Evolutionary conservation across 2,113 vertebrate genomes (phyloP).

Genomic region (Atrichornis clamosus): DNA sequence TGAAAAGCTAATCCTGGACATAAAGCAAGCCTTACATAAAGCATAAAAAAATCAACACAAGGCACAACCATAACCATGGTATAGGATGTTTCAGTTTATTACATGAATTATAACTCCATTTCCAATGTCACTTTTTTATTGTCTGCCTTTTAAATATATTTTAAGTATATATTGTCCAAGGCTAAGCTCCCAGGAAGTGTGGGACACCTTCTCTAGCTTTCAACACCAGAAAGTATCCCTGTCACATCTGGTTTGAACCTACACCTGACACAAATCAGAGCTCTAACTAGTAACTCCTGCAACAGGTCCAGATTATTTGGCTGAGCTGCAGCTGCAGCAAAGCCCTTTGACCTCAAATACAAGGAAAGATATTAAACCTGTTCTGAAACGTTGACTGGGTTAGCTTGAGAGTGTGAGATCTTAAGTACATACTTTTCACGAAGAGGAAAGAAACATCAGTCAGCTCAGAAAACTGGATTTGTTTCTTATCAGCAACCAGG

Average conservation of each 20-base stretch:
- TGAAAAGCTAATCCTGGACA: conserved; percentile 44
- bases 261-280: conserved; percentile 55
- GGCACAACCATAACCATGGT: not conserved
- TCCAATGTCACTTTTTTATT: conserved; percentile 9
- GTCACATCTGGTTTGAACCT: conserved; percentile 53
- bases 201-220: conserved; percentile 32
- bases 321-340: conserved; percentile 48
- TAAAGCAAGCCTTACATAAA: conserved; percentile 44
- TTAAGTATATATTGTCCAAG: not conserved
- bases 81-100: conserved; percentile 10
- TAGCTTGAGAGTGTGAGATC: conserved; percentile 15
- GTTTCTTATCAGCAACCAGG: conserved; percentile 17
- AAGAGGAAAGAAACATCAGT: conserved; percentile 11
- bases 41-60: conserved; percentile 50
- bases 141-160: conserved; percentile 9
- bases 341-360: conserved; percentile 49
- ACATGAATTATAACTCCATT: not conserved
- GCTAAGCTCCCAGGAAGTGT: conserved; percentile 59
- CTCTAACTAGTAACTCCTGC: conserved; percentile 44
- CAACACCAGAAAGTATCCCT: conserved; percentile 42
- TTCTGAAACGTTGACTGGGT: conserved; percentile 22
- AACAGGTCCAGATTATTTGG: conserved; percentile 44
- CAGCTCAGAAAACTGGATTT: conserved; percentile 8
- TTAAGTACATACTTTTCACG: not conserved
- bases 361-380: conserved; percentile 35